Base-by-base conservation (phyloP, 2,888 invertebrate species). In the Apodemia duryi region DNA sequence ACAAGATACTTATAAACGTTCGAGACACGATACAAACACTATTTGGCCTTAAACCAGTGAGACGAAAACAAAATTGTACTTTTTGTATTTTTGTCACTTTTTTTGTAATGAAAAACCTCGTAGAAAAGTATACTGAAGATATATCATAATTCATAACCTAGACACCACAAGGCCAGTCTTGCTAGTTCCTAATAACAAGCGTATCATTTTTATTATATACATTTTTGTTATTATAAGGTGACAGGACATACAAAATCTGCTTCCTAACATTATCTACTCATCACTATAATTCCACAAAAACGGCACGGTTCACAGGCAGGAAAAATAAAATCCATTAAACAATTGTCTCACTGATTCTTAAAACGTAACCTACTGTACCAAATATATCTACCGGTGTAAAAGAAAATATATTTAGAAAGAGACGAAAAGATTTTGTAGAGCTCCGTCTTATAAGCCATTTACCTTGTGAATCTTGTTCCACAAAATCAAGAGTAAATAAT, bases 1-100 rank as follows among this genome's bases (percentile, higher is more conserved):
- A 64, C 66, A 61, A 62, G 64, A 64, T 66, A 57, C 43, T 61
- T 52, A 61, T 57, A 65, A 64, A 62, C 62, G 41, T 63, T 46
- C 51, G 38, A 46, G 54, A 54, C 54, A 68, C 35, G 65, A 51
- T 61, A 66, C 63, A 63, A 61, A 32, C 66, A 62, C 63, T 61
- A 61, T 63, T 61, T 63, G 61, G 60, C 61, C 41, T 65, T 65
- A 63, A 68, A 65, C 62, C 83, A 81, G 82, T 84, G 83, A 84
- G 84, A 83, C 81, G 73, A 72, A 62, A 32, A 43, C 52, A 13
- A 63, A 60, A 60, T 60, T 60, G 32, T 60, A 35, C 60, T 60
- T 60, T 60, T 61, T 62, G 43, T 62, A 41, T 62, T 65, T 51
- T 41, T 51, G 54, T 41, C 11, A 29, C 32, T 57, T 57, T 28